Evolutionary conservation across 2,888 invertebrate species (phyloP).

Genomic region (Acanthoscelides obtectus): DNA sequence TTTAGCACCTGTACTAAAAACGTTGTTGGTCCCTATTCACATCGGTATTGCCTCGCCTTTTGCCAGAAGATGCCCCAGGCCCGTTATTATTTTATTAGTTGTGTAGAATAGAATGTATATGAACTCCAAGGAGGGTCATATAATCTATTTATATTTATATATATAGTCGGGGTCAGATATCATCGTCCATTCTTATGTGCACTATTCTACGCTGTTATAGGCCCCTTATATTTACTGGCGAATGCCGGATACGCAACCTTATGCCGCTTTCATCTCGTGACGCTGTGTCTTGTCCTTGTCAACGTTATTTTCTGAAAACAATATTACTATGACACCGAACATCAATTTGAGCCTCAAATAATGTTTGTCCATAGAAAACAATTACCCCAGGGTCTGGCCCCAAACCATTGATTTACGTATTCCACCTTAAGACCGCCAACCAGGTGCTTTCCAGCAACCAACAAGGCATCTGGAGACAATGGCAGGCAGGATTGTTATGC

Average conservation of each 20-base stretch:
- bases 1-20: not conserved
- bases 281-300: not conserved
- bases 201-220: slow-evolving; percentile 15
- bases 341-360: too few relatives aligned
- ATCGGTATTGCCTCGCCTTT: slow-evolving; percentile 9
- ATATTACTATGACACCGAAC: too few relatives aligned
- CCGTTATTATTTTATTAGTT: slow-evolving; percentile 21
- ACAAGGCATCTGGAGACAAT: too few relatives aligned
- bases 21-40: not conserved
- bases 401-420: too few relatives aligned
- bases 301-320: too few relatives aligned
- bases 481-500: too few relatives aligned
- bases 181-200: slow-evolving; percentile 15
- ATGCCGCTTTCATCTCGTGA: not conserved
- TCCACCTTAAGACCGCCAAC: too few relatives aligned
- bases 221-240: slow-evolving; percentile 10
- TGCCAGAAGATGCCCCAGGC: slow-evolving; percentile 16
- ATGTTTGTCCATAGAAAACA: too few relatives aligned
- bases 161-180: slow-evolving; percentile 21
- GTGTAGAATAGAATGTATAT: slow-evolving; percentile 20
- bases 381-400: too few relatives aligned
- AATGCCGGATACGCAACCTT: not conserved
- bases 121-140: slow-evolving; percentile 20
- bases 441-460: too few relatives aligned
- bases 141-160: slow-evolving; percentile 24